These are phyloP conservation scores for Scaeva pyrastri DNA, from an alignment of 2,888 invertebrate genomes.

Conservation along the genomic window DNA sequence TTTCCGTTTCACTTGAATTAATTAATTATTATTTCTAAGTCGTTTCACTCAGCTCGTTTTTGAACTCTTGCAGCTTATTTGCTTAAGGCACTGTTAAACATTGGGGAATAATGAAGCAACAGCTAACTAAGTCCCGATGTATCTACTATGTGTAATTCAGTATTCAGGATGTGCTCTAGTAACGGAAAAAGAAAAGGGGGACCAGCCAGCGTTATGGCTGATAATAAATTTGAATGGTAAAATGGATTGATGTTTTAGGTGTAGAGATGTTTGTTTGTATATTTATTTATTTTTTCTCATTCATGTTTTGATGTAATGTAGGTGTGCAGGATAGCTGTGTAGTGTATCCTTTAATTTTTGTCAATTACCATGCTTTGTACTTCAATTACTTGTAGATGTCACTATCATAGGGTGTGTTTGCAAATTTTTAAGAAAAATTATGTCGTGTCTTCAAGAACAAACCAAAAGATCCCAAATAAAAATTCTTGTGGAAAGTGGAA, in stretches of 20 bases:
- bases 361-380: slow-evolving; percentile 55
- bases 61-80: slow-evolving; percentile 71
- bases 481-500: too few species aligned
- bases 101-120: slow-evolving; percentile 40
- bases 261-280: slow-evolving; percentile 36
- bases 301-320: slow-evolving; percentile 26
- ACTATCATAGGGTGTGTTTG: slow-evolving; percentile 14
- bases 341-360: slow-evolving; percentile 65
- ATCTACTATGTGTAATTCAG: slow-evolving; percentile 29
- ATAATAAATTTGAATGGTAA: slow-evolving; percentile 66
- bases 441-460: too few species aligned
- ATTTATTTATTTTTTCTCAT: not conserved
- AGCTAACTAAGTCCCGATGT: slow-evolving; percentile 35
- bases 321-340: not conserved
- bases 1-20: slow-evolving; percentile 60
- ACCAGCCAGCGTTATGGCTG: slow-evolving; percentile 38
- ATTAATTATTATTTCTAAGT: slow-evolving; percentile 77
- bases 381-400: slow-evolving; percentile 20
- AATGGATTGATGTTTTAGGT: slow-evolving; percentile 50
- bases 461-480: too few species aligned
- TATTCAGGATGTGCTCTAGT: slow-evolving; percentile 30
- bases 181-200: slow-evolving; percentile 11
- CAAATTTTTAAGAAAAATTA: too few species aligned
- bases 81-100: slow-evolving; percentile 59
- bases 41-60: slow-evolving; percentile 75